phyloP scores from a whole-genome alignment of 2,888 invertebrate species.

The Salticus scenicus region DNA sequence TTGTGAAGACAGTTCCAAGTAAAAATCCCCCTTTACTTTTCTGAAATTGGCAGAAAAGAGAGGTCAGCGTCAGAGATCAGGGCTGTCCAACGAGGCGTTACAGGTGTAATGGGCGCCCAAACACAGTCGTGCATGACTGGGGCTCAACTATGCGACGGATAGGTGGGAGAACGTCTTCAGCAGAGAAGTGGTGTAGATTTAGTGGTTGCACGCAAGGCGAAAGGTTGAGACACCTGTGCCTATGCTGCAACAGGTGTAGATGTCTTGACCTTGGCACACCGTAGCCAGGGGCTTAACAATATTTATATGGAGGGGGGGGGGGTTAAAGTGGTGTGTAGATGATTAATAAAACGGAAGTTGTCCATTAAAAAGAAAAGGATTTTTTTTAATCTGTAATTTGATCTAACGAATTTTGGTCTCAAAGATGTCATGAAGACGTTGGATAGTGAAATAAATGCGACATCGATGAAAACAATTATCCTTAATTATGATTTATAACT shows the following conservation, averaged over 20 bases:
- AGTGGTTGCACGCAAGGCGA: not conserved
- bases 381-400: no score
- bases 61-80: constrained; percentile 51
- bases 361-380: no score
- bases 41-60: not conserved
- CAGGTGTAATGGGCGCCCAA: constrained; percentile 43
- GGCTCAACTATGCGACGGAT: constrained; percentile 43
- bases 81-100: constrained; percentile 39
- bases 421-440: no score
- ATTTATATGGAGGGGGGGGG: no score
- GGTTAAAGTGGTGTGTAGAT: no score
- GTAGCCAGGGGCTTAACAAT: not conserved
- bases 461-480: no score
- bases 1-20: not conserved
- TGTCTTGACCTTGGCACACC: not conserved
- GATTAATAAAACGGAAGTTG: no score
- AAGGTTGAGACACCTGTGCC: constrained; percentile 1
- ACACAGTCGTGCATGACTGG: constrained; percentile 54
- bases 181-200: constrained; percentile 12
- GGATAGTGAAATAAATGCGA: no score
- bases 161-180: not conserved
- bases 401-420: no score
- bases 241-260: not conserved
- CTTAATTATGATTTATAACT: no score
- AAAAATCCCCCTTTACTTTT: not conserved